phyloP scores from a whole-genome alignment of 1,140 invertebrate genomes.

The Tetramorium alpestre region DNA sequence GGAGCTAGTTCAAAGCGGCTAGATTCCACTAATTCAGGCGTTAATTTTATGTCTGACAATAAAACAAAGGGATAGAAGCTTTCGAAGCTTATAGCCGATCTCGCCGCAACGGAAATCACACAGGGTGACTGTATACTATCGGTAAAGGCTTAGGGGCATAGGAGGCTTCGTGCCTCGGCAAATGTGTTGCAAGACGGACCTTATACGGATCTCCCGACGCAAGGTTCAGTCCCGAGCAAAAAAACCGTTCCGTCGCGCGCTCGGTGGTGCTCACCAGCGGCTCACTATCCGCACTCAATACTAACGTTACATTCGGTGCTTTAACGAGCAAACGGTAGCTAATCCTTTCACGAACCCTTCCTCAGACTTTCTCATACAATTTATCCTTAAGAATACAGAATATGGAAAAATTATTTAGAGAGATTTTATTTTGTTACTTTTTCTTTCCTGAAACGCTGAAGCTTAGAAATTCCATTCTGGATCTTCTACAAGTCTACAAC shows the following conservation, averaged over 20 bases:
- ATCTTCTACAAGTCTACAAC: too few relatives aligned
- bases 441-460: too few relatives aligned
- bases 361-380: too few relatives aligned
- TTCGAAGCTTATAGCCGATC: neutral
- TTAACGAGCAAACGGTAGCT: too few relatives aligned
- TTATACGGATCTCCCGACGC: constrained; percentile 68
- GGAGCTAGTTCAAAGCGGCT: neutral
- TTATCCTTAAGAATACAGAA: too few relatives aligned
- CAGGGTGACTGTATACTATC: neutral
- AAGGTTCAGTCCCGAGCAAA: constrained; percentile 56
- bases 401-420: too few relatives aligned
- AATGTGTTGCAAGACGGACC: constrained; percentile 59
- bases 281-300: too few relatives aligned
- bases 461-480: too few relatives aligned
- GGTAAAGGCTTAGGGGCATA: neutral
- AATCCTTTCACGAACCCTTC: too few relatives aligned
- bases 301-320: too few relatives aligned
- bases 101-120: neutral
- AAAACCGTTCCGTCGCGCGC: constrained; percentile 53
- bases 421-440: too few relatives aligned
- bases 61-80: neutral
- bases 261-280: neutral
- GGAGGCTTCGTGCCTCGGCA: neutral
- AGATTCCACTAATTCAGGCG: neutral
- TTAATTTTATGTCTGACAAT: neutral